Evolutionary conservation across 2,888 invertebrate genomes (phyloP).

Genomic region (Apodemia zela): DNA sequence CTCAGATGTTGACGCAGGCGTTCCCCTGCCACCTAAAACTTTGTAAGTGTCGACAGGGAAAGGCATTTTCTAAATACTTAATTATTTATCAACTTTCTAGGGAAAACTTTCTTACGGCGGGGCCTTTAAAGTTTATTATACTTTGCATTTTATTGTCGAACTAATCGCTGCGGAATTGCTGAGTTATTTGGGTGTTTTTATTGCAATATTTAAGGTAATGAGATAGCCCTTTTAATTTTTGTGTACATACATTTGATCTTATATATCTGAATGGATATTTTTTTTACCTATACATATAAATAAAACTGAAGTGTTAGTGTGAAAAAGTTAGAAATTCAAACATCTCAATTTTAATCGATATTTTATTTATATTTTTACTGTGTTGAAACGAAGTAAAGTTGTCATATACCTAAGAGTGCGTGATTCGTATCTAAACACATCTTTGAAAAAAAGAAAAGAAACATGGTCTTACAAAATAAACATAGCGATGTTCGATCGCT

Average conservation of each 20-base stretch:
- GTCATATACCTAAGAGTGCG: too few species aligned
- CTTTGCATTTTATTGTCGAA: constrained; percentile 19
- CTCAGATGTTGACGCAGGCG: constrained; percentile 57
- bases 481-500: too few species aligned
- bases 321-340: too few species aligned
- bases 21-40: constrained; percentile 38
- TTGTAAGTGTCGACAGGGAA: constrained; percentile 37
- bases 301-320: too few species aligned
- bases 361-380: too few species aligned
- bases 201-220: neutral
- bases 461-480: too few species aligned
- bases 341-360: too few species aligned
- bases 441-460: too few species aligned
- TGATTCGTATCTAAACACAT: too few species aligned
- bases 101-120: neutral
- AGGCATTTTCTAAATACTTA: constrained; percentile 21
- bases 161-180: neutral
- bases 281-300: too few species aligned
- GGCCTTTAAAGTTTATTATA: constrained; percentile 20
- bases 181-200: neutral
- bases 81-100: constrained; percentile 12
- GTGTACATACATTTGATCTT: neutral
- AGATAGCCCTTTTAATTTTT: neutral
- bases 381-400: too few species aligned
- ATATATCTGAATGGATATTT: neutral